These are phyloP conservation scores for Trichopria drosophilae DNA, from an alignment of 2,888 invertebrate species.

Conservation along the genomic window DNA sequence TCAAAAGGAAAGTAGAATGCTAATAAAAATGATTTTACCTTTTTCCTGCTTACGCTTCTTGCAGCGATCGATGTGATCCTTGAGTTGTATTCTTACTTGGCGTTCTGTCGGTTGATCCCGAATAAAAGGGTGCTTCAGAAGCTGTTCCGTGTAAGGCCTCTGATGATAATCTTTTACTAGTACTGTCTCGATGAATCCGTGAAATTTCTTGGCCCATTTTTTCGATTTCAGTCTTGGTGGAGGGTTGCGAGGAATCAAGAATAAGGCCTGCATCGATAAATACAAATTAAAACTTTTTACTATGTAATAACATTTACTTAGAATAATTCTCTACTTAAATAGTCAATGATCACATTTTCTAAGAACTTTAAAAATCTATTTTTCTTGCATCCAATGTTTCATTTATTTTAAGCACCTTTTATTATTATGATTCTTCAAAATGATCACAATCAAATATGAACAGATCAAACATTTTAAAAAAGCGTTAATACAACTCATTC, in stretches of 20 bases:
- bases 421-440: no score
- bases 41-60: constrained; percentile 93
- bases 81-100: constrained; percentile 96
- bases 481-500: no score
- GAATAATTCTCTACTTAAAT: no score
- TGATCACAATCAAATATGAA: no score
- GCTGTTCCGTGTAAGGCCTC: constrained; percentile 96
- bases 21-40: constrained; percentile 65
- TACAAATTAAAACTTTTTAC: no score
- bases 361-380: no score
- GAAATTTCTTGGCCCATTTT: constrained; percentile 98
- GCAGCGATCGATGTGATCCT: constrained; percentile 98
- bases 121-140: constrained; percentile 96
- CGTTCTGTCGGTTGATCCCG: constrained; percentile 98
- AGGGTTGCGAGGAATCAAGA: constrained; percentile 96
- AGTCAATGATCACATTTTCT: no score
- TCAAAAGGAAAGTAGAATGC: no score
- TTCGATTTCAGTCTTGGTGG: constrained; percentile 97
- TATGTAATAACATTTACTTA: no score
- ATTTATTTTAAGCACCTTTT: no score
- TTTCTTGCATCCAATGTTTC: no score
- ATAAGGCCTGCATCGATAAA: constrained; percentile 85
- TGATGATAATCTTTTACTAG: constrained; percentile 99
- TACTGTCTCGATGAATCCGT: constrained; percentile 97
- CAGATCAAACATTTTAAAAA: no score